phyloP scores from a whole-genome alignment of 2,797 vertebrate genomes.

The Cygnus olor region DNA sequence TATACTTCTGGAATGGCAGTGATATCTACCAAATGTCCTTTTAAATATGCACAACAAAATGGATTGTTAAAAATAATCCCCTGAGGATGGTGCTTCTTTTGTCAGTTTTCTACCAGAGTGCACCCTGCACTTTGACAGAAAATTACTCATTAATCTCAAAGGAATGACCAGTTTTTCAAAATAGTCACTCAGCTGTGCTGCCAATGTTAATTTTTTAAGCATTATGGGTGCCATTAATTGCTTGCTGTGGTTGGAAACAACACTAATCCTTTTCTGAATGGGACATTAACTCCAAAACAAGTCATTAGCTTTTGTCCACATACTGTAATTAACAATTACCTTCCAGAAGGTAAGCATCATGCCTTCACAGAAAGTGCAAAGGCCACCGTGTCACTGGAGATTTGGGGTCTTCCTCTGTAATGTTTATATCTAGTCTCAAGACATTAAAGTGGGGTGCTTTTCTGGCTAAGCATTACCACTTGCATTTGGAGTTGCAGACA shows the following conservation, averaged over 20 bases:
- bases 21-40: conserved; percentile 56
- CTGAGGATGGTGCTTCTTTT: conserved; percentile 49
- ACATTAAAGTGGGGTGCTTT: not conserved
- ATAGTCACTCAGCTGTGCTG: conserved; percentile 43
- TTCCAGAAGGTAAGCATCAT: not conserved
- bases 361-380: not conserved
- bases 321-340: conserved; percentile 53
- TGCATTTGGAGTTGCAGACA: not conserved
- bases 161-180: conserved; percentile 63
- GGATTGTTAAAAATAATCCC: conserved; percentile 51
- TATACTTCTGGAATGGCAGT: conserved; percentile 31
- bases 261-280: conserved; percentile 31
- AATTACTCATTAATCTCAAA: conserved; percentile 69
- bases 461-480: not conserved
- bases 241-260: conserved; percentile 52
- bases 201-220: conserved; percentile 50
- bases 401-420: not conserved
- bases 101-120: conserved; percentile 60
- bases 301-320: conserved; percentile 13
- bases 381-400: not conserved
- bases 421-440: not conserved
- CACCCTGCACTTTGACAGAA: conserved; percentile 64
- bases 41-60: conserved; percentile 58
- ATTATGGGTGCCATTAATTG: conserved; percentile 59
- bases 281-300: conserved; percentile 51